Evolutionary conservation across 2,113 vertebrate genomes (phyloP).

Genomic region (Tachycineta bicolor): DNA sequence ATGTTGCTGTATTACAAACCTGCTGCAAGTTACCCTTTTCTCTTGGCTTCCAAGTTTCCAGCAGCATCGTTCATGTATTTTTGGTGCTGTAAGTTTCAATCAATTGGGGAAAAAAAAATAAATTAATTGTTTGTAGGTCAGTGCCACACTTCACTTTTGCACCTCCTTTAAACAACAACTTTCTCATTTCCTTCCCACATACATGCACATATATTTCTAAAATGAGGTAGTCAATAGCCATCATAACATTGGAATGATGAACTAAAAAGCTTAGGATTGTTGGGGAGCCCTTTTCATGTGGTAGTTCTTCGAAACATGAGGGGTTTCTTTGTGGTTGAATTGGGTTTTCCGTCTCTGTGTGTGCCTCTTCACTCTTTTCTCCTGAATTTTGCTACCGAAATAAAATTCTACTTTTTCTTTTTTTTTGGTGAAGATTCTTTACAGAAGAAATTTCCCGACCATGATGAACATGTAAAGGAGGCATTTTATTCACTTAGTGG

Average conservation of each 20-base stretch:
- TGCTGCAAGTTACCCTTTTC: not conserved
- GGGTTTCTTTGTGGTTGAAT: accelerated
- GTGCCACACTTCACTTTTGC: not conserved
- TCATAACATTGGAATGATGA: not conserved
- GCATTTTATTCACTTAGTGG: not conserved
- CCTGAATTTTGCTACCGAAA: not conserved
- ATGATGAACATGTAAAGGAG: not conserved
- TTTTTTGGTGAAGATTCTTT: not conserved
- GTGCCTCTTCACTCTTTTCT: not conserved
- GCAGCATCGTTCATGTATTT: not conserved
- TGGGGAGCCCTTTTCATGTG: not conserved
- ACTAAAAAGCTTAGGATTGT: not conserved
- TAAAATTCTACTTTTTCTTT: not conserved
- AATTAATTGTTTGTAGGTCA: not conserved
- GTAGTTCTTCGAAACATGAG: not conserved
- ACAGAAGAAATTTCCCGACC: not conserved
- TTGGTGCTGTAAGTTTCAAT: not conserved
- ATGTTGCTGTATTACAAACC: not conserved
- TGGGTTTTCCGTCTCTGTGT: not conserved
- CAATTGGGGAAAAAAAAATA: not conserved
- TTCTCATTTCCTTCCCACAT: not conserved
- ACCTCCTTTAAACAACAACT: not conserved
- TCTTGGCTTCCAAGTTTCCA: not conserved
- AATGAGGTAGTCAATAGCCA: not conserved
- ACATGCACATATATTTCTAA: not conserved